phyloP scores from a whole-genome alignment of 2,113 vertebrate species.

The Etia nguti region DNA sequence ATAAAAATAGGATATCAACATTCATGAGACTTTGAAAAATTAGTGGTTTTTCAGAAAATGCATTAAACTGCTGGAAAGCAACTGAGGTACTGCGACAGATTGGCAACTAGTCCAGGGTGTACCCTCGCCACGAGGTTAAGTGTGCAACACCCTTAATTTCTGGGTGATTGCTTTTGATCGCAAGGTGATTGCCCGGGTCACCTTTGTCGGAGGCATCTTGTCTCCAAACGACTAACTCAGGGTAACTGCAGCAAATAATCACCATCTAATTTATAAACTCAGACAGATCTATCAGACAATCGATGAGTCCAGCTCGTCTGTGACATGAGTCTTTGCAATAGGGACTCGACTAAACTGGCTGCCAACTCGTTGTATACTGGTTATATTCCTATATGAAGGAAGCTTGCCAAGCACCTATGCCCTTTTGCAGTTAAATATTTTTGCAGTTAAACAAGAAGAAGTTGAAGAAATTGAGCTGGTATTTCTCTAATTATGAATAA shows the following conservation, averaged over 20 bases:
- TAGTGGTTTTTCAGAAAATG: not conserved
- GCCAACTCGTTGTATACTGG: not conserved
- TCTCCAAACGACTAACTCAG: not conserved
- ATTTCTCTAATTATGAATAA: not conserved
- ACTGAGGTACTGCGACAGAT: not conserved
- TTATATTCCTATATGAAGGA: not conserved
- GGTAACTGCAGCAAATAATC: not conserved
- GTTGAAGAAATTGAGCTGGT: not conserved
- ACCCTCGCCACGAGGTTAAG: not conserved
- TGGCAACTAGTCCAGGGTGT: not conserved
- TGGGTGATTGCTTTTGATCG: not conserved
- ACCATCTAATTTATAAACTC: not conserved
- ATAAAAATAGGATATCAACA: not conserved
- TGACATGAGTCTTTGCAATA: not conserved
- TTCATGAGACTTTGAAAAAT: not conserved
- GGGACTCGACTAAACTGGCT: not conserved
- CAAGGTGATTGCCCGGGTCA: not conserved
- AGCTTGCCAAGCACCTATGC: not conserved
- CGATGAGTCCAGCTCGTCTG: not conserved
- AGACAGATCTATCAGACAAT: not conserved
- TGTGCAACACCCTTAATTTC: not conserved
- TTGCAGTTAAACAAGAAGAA: not conserved
- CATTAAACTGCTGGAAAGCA: not conserved
- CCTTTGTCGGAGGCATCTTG: not conserved
- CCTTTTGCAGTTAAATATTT: not conserved